These are phyloP conservation scores for Picathartes gymnocephalus DNA, from an alignment of 2,113 vertebrate species.

Conservation along the genomic window DNA sequence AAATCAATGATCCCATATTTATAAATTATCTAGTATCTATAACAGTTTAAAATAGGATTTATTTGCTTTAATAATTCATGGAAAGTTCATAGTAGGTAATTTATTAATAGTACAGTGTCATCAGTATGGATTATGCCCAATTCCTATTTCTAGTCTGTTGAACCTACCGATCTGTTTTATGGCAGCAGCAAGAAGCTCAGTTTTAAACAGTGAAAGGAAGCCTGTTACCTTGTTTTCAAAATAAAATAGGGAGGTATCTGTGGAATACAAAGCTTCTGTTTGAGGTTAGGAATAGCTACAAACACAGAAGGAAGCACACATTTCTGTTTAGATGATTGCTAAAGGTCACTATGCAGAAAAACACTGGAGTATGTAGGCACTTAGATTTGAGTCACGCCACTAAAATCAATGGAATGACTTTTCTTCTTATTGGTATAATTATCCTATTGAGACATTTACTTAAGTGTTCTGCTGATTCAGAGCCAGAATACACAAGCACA, in stretches of 20 bases:
- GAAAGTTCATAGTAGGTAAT: conserved; percentile 20
- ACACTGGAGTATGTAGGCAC: neutral
- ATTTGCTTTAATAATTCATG: conserved; percentile 57
- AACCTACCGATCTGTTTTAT: neutral
- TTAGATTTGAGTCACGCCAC: neutral
- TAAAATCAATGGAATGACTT: neutral
- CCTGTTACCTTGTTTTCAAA: neutral
- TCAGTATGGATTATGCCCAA: conserved; percentile 19
- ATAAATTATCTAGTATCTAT: conserved; percentile 23
- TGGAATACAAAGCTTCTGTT: neutral
- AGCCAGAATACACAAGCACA: neutral
- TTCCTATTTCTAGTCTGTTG: neutral
- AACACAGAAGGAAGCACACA: rapidly evolving
- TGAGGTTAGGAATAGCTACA: neutral
- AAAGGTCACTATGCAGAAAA: neutral
- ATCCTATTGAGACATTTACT: conserved; percentile 6
- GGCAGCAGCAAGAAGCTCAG: neutral
- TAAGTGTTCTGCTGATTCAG: conserved; percentile 12
- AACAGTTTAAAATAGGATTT: conserved; percentile 19
- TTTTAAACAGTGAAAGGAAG: neutral
- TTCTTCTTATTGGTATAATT: neutral
- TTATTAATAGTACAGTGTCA: conserved; percentile 59
- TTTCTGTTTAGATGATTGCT: neutral
- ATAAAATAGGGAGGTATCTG: neutral
- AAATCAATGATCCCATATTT: neutral